Conservation (phyloP, 2,113 vertebrate species). For the Petrocephalus microphthalmus region DNA sequence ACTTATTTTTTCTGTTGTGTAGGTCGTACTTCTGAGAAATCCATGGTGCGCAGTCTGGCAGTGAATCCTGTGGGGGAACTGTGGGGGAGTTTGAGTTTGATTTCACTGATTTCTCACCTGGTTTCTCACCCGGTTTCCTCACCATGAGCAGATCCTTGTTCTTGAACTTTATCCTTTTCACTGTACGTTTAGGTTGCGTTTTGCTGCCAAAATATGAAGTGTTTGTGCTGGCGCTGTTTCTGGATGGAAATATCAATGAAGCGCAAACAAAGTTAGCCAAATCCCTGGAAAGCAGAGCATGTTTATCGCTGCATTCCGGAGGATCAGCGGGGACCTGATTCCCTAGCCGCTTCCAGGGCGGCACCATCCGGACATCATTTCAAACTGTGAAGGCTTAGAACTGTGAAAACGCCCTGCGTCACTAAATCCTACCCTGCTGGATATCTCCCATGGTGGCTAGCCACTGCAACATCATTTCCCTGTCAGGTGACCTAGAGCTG, state of each 20-base stretch:
- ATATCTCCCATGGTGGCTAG: neutral
- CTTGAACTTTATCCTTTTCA: neutral
- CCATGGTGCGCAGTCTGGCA: neutral
- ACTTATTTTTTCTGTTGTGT: neutral
- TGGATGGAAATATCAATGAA: constrained; percentile 18
- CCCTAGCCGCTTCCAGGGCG: neutral
- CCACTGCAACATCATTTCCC: neutral
- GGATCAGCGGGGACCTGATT: neutral
- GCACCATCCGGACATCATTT: neutral
- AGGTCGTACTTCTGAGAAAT: neutral
- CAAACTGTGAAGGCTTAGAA: constrained; percentile 17
- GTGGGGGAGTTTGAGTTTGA: neutral
- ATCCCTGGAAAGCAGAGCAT: constrained; percentile 24
- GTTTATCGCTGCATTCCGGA: constrained; percentile 21
- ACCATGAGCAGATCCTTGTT: neutral
- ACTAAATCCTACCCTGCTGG: neutral
- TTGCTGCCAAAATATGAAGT: neutral
- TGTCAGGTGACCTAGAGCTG: neutral
- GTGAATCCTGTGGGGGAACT: neutral
- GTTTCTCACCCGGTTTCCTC: neutral
- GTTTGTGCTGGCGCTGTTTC: neutral
- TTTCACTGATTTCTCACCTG: neutral
- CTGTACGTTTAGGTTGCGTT: neutral
- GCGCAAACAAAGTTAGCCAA: constrained; percentile 15
- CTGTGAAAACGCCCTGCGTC: neutral